phyloP scores from a whole-genome alignment of 1,140 invertebrate genomes.

The Drosophila prosaltans region DNA sequence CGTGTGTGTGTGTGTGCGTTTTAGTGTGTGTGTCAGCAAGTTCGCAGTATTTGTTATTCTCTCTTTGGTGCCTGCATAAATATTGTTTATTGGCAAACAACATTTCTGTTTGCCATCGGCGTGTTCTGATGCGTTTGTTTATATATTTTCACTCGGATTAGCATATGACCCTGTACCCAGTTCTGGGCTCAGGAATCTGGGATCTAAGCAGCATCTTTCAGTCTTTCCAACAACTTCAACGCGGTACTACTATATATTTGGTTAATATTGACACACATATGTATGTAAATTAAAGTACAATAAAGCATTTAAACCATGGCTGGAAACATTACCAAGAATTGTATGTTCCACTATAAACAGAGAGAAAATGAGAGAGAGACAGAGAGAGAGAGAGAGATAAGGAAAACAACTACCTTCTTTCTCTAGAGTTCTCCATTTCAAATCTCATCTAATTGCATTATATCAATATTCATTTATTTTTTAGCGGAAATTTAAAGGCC shows the following conservation, averaged over 20 bases:
- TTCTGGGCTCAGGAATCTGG: constrained; percentile 10
- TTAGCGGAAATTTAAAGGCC: neutral
- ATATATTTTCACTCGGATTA: constrained; percentile 41
- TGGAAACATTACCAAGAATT: constrained; percentile 2
- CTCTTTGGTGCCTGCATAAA: constrained; percentile 32
- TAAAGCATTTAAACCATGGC: constrained; percentile 5
- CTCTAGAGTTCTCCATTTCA: constrained; percentile 1
- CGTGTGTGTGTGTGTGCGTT: constrained; percentile 10
- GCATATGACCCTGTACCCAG: constrained; percentile 38
- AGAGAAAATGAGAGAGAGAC: neutral
- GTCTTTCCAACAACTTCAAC: constrained; percentile 12
- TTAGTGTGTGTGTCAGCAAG: constrained; percentile 22
- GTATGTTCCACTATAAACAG: neutral
- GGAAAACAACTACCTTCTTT: neutral
- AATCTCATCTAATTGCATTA: constrained; percentile 10
- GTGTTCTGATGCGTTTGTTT: constrained; percentile 45
- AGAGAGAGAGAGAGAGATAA: neutral
- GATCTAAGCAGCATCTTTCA: neutral
- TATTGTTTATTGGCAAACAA: constrained; percentile 60
- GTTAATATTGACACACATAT: constrained; percentile 59
- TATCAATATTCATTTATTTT: constrained; percentile 13
- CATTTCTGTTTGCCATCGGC: constrained; percentile 46
- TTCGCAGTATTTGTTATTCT: constrained; percentile 15
- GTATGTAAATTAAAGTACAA: constrained; percentile 17
- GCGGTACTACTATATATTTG: constrained; percentile 40